phyloP scores from a whole-genome alignment of 2,888 invertebrate species.

The Eretmocerus hayati region DNA sequence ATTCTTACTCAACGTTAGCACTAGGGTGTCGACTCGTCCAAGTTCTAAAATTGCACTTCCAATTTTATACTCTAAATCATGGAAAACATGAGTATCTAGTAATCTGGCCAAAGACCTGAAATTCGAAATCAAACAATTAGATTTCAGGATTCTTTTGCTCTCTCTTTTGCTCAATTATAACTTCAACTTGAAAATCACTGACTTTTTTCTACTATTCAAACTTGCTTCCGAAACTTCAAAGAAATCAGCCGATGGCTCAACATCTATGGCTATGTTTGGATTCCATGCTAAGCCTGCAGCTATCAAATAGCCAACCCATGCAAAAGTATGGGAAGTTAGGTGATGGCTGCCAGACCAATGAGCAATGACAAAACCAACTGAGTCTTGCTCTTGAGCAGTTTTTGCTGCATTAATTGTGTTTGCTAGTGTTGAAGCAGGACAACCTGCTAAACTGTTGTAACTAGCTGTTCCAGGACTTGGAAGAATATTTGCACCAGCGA shows the following conservation, averaged over 20 bases:
- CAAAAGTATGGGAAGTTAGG: slow-evolving; percentile 53
- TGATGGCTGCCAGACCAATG: slow-evolving; percentile 57
- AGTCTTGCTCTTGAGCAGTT: slow-evolving; percentile 48
- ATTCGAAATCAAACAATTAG: neutral
- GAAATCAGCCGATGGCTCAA: slow-evolving; percentile 33
- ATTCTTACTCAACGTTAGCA: slow-evolving; percentile 49
- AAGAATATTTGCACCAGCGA: slow-evolving; percentile 48
- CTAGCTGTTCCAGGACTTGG: slow-evolving; percentile 56
- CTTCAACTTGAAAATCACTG: slow-evolving; percentile 5
- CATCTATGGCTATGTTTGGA: slow-evolving; percentile 45
- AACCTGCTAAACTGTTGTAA: slow-evolving; percentile 56
- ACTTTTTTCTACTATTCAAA: slow-evolving; percentile 29
- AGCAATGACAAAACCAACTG: slow-evolving; percentile 51
- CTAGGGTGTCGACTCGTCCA: slow-evolving; percentile 53
- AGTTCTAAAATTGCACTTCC: slow-evolving; percentile 53
- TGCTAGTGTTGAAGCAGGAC: slow-evolving; percentile 54
- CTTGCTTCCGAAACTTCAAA: slow-evolving; percentile 34
- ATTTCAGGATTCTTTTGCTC: neutral
- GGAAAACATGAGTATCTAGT: slow-evolving; percentile 51
- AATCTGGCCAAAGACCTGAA: slow-evolving; percentile 47
- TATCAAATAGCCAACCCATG: slow-evolving; percentile 54
- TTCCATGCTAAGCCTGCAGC: slow-evolving; percentile 57
- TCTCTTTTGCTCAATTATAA: neutral
- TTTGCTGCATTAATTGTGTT: slow-evolving; percentile 53
- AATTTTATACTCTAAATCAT: slow-evolving; percentile 46